Base-by-base conservation (phyloP, 2,888 invertebrate genomes). In the Neoscelio sp. region DNA sequence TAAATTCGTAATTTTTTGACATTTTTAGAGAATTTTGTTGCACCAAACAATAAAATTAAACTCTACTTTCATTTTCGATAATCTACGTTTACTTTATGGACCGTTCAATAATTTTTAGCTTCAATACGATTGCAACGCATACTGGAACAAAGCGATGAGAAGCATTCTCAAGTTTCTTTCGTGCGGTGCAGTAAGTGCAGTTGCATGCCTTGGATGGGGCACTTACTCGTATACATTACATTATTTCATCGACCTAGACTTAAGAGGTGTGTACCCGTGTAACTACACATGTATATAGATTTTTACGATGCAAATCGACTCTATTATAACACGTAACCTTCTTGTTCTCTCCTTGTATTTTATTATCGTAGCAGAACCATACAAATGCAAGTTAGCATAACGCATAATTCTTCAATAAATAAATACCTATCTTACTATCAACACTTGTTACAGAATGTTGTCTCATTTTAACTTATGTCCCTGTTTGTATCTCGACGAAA, bases 251-350 rank as follows among this genome's bases (percentile, higher is more conserved):
- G 81, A 76, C 74, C 64, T 74, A 67, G 68, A 74, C 74, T 74
- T 64, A 62, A 35, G 74, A 81, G 73, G 76, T 73, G 80, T 67
- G 68, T 50, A 60, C 54, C 68, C 78, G 78, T 77, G 81, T 80
- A 68, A 81, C 70, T 75, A 81, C 82, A 80, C 56, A 54, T 68
- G 78, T 80, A 78, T 46, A 67, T 64, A 76, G 73, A 78, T 62
- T 80, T 82, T 82, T 80, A 78, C 71, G 80, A 82, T 80, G 81
- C 80, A 82, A 82, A 82, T 82, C 79, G 73, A 78, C 62, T 48
- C 65, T 64, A 76, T 64, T 48, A 64, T 68, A 74, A 74, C 75
- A 75, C 67, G 74, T 75, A 71, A 46, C 58, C 54, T 60, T 52
- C 52, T 46, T 71, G 65, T 60, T 71, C 50, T 46, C 33, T 10